Evolutionary conservation across 2,113 vertebrate genomes (phyloP), one percentile per base, ranked within the genome.

Genomic region (Geococcyx californianus): DNA sequence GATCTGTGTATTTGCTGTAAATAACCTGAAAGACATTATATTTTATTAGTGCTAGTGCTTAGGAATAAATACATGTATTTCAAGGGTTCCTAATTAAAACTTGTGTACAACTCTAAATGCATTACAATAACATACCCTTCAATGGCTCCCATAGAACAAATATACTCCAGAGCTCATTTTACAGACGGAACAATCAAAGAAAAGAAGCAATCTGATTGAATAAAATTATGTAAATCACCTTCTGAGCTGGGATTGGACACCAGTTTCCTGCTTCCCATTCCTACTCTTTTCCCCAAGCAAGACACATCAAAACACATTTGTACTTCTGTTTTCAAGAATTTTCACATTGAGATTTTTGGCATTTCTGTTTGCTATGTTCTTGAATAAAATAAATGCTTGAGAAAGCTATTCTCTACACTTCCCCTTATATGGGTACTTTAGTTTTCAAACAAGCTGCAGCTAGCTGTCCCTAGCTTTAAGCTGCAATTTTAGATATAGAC

Each of bases 1-100:
- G 98, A 94, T 99, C 99, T 93, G 99, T 99, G 95, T 99, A 99
- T 80, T 99, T 99, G 97, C 99, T 99, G 97, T 99, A 99, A 96
- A 99, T 97, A 92, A 99, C 98, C 99, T 99, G 97, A 77, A 97
- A 97, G 78, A 96, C 73, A 77, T 84, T 74, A 96, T 49, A 94
- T 36, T 91, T 79, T 73, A 96, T 70, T 69, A 97, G 44, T 73
- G 34, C 52, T 97, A 80, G 76, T 42, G 26, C 96, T 94, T 9
- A 86, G 36, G 26, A 96, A 76, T 68, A 93, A 29, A 88, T 21
- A 19, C 74, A 94, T 21, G 8, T 19, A 56, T 33, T 68, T n/a
- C 78, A 92, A 77, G 95, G 28, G 17, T 54, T n/a, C 80, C 26
- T 62, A 96, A 80, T 66, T 51, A 91, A 75, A 85, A 76, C 54